Base-by-base conservation (phyloP, 1,140 invertebrate species). In the Halictus rubicundus region DNA sequence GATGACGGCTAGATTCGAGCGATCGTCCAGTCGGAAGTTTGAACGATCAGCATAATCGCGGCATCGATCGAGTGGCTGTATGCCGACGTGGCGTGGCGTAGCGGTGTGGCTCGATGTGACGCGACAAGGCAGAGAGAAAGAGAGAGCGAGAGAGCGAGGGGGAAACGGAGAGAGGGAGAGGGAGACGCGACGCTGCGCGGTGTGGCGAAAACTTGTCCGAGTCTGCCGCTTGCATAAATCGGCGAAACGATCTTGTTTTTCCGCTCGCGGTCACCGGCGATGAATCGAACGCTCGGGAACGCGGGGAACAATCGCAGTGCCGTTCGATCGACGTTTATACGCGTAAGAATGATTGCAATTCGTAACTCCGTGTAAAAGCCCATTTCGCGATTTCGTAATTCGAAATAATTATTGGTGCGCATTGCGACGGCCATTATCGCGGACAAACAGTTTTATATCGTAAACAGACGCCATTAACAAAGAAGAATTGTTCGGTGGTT, bases 361-460 rank as follows among this genome's bases (percentile, higher is more conserved):
- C 81, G 85, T 86, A 87, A 87, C 84, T 81, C 78, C 82, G 64
- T 86, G 84, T 84, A 87, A 87, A 87, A 87, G 85, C 85, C 84
- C 85, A 87, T 87, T 87, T 68, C 78, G 82, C 85, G 85, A 87
- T 87, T 87, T 87, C 85, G 85, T 86, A 86, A 87, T 87, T 83
- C 85, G 85, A 87, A 87, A 87, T 87, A 87, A 87, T 87, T 87
- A 87, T 86, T 81, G 81, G 75, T 81, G 83, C 84, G 84, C 81
- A 86, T 78, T 86, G 84, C 84, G 84, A 83, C 81, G 85, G 84
- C 84, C 78, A 86, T 87, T 84, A 87, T 84, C 85, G 85, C 71
- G 78, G 78, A 87, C 85, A 87, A 87, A 87, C 85, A 87, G 84
- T 87, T 87, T 87, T 87, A 87, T 87, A 87, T 87, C 84, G 85